phyloP scores from a whole-genome alignment of 2,797 vertebrate genomes.

The Phoebastria nigripes region DNA sequence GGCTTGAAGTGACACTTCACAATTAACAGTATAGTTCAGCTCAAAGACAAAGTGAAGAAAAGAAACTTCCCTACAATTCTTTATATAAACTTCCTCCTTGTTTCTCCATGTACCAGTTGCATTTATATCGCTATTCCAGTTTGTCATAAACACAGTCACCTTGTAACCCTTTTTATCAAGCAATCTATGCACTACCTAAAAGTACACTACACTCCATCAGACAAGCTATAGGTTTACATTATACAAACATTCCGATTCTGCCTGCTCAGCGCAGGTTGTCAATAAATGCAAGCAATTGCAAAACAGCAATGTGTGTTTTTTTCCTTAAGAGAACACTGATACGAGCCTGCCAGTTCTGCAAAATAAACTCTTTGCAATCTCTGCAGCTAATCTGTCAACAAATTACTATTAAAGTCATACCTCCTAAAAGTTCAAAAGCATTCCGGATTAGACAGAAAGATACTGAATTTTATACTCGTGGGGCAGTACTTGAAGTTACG shows the following conservation, averaged over 20 bases:
- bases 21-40: constrained; percentile 56
- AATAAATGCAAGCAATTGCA: constrained; percentile 73
- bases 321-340: constrained; percentile 66
- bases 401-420: constrained; percentile 70
- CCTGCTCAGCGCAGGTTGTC: constrained; percentile 77
- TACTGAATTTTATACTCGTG: constrained; percentile 20
- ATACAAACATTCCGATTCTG: constrained; percentile 80
- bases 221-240: constrained; percentile 79
- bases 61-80: constrained; percentile 45
- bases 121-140: constrained; percentile 34
- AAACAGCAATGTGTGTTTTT: constrained; percentile 55
- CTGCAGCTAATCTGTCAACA: constrained; percentile 69
- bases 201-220: constrained; percentile 68
- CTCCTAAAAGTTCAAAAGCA: constrained; percentile 66
- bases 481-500: constrained; percentile 52
- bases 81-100: constrained; percentile 60
- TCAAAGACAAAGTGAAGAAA: constrained; percentile 55
- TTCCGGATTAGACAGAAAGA: constrained; percentile 51
- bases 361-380: constrained; percentile 68
- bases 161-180: constrained; percentile 75
- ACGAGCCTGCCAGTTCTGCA: constrained; percentile 65
- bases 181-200: constrained; percentile 67
- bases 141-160: constrained; percentile 67
- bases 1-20: constrained; percentile 52
- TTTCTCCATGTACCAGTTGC: not conserved